phyloP scores from a whole-genome alignment of 1,140 invertebrate genomes.

The Microplitis mediator region DNA sequence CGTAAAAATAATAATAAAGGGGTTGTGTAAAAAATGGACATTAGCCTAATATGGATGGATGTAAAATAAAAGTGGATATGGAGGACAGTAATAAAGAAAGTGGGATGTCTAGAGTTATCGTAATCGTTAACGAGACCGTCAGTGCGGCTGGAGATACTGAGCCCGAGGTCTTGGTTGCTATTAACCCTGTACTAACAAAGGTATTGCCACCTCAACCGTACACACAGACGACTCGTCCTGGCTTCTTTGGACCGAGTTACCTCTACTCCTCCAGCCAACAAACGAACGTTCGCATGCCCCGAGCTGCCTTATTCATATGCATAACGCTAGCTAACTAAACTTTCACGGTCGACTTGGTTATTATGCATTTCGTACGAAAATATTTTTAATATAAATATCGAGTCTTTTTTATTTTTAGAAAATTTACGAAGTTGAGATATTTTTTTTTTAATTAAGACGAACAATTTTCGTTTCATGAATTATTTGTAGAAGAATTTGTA shows the following conservation, averaged over 20 bases:
- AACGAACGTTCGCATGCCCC: not conserved
- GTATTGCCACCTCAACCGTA: constrained; percentile 45
- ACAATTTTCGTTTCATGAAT: too few species aligned
- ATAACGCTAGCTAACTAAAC: constrained; percentile 55
- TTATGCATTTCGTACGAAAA: not conserved
- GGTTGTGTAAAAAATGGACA: too few species aligned
- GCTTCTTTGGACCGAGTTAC: too few species aligned
- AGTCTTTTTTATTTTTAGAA: too few species aligned
- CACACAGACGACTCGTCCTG: too few species aligned
- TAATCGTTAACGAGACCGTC: constrained; percentile 53
- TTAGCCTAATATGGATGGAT: too few species aligned
- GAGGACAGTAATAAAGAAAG: not conserved
- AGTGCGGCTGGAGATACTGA: constrained; percentile 41
- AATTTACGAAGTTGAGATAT: too few species aligned
- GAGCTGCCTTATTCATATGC: constrained; percentile 57
- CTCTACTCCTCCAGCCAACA: not conserved
- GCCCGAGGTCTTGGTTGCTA: constrained; percentile 39
- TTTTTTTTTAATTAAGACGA: too few species aligned
- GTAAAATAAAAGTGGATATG: not conserved
- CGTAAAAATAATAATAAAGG: not conserved
- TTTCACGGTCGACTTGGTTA: constrained; percentile 45
- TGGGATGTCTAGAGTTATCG: constrained; percentile 36
- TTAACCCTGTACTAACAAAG: constrained; percentile 54
- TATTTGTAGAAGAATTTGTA: too few species aligned
- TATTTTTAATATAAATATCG: not conserved